Evolutionary conservation across 2,888 invertebrate genomes (phyloP), one percentile per base, ranked within the genome.

Genomic region (Morpho deidamia): DNA sequence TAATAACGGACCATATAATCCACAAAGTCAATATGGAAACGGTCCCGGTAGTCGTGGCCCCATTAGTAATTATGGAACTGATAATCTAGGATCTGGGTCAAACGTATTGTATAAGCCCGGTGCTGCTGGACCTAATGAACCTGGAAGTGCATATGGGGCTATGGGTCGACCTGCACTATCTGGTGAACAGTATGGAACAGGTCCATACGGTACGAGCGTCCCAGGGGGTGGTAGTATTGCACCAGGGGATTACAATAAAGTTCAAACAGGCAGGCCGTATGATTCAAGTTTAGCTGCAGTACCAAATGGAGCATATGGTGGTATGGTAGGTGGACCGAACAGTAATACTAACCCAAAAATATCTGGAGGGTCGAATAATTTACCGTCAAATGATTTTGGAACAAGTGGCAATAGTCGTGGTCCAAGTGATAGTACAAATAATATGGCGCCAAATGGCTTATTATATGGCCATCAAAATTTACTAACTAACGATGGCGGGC

Each of bases 401-500:
- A 41, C 49, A 11, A 10, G 32, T 10, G 49, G 34, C 32, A 34
- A 38, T 8, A 39, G 44, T 34, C 43, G 14, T 32, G 42, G 48
- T 41, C 49, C 41, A 35, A 37, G 7, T 33, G 40, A 40, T 7
- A 12, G 12, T 11, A 32, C 32, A 47, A 38, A n/a, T 7, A 34
- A 34, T 35, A 37, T 37, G 37, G 45, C 37, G 7, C 14, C 37
- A 11, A 34, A 45, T 45, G 45, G 45, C 7, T 35, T n/a, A 39
- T 39, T 39, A 44, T 51, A 56, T 40, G 45, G 12, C 2, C 52
- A 56, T 32, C 39, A 39, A 33, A 49, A 46, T 12, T 50, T 53
- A 33, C 35, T 51, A 1, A 55, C 64, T 8, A 64, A 58, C 0
- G 57, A 41, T 8, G 57, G 43, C 44, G 56, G 53, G 34, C 47